Conservation (phyloP, 2,797 vertebrate genomes). For the Dendrocincla tyrannina region DNA sequence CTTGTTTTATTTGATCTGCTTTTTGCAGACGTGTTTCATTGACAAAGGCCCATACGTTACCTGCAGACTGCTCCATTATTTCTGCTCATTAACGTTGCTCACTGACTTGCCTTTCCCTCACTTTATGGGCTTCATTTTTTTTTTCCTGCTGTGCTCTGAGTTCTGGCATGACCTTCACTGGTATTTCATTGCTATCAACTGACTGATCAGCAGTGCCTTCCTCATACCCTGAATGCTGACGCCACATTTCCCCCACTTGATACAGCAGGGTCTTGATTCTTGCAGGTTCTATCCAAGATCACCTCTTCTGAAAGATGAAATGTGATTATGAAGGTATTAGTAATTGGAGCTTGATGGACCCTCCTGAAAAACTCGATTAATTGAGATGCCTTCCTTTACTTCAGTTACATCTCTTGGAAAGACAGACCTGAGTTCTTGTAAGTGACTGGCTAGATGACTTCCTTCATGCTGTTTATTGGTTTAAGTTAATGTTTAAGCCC, state of each 20-base stretch:
- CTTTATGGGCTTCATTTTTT: background rate
- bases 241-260: background rate
- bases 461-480: background rate
- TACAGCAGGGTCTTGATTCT: background rate
- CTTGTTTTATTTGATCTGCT: background rate
- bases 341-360: background rate
- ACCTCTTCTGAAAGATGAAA: background rate
- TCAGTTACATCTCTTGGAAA: background rate
- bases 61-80: background rate
- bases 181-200: background rate
- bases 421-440: background rate
- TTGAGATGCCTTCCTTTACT: background rate
- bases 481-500: background rate
- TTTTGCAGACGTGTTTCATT: background rate
- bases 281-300: background rate
- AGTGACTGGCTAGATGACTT: background rate
- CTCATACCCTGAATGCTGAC: background rate
- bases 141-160: rapidly evolving
- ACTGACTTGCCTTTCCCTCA: background rate
- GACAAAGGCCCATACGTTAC: background rate
- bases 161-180: background rate
- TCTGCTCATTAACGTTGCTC: background rate
- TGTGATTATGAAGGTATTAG: background rate
- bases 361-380: background rate
- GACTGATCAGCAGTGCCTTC: background rate